phyloP scores from a whole-genome alignment of 1,140 invertebrate species.

The Muscidifurax raptorellus region DNA sequence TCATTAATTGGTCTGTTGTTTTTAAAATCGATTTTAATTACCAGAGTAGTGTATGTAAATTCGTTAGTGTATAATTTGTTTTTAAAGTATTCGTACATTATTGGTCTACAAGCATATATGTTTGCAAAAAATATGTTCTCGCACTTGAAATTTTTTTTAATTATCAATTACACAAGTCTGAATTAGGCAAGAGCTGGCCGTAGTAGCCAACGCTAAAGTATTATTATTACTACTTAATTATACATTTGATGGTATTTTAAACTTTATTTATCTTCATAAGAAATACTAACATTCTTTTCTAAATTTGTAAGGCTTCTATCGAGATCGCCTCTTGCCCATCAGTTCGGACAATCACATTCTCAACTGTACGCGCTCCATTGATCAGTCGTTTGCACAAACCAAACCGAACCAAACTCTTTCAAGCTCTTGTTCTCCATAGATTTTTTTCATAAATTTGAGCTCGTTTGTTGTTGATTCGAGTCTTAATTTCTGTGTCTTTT shows the following conservation, averaged over 20 bases:
- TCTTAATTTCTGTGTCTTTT: not conserved
- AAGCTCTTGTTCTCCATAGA: not conserved
- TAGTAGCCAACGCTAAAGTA: not conserved
- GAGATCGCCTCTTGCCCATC: not conserved
- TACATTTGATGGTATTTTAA: not conserved
- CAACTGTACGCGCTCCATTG: not conserved
- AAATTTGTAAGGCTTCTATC: not conserved
- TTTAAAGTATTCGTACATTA: not conserved
- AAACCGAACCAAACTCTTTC: not conserved
- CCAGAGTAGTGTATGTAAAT: not conserved
- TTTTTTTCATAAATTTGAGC: not conserved
- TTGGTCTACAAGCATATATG: not conserved
- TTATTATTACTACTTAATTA: not conserved
- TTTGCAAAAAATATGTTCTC: not conserved
- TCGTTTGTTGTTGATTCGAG: not conserved
- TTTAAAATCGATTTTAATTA: not conserved
- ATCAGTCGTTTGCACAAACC: not conserved
- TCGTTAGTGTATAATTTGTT: not conserved
- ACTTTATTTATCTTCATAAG: not conserved
- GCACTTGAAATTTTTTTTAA: not conserved
- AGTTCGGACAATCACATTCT: not conserved
- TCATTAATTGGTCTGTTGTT: not conserved
- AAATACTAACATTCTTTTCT: not conserved
- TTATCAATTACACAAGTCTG: not conserved
- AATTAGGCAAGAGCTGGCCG: not conserved